Evolutionary conservation across 2,888 invertebrate species (phyloP), one percentile per base, ranked within the genome.

Genomic region (Cryptops parisi): DNA sequence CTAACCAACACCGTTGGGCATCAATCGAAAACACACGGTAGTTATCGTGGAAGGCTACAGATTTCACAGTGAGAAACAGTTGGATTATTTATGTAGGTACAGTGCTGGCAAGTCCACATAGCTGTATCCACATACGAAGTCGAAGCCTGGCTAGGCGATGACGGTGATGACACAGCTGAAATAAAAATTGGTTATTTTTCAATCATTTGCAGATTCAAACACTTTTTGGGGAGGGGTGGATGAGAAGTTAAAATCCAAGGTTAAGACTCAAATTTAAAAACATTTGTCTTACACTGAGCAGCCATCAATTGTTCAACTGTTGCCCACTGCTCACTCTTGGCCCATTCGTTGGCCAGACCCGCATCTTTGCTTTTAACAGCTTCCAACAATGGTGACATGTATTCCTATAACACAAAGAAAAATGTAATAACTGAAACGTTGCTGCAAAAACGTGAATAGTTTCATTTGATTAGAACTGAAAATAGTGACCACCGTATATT

Each of bases 51-150:
- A 70, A 91, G 76, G 67, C 80, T 82, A 75, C 94, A 94, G 78
- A 94, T 91, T 71, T 93, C 93, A 74, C 94, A 94, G 60, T 78
- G 77, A 62, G 74, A 77, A 60, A 77, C 75, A 58, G 80, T 79
- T 57, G 81, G 74, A 58, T 79, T 78, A 75, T 96, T 96, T 67
- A 90, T 79, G 73, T 82, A 96, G 58, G 96, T 96, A 77, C 96
- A 96, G 65, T 89, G 83, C 61, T 79, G 78, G 70, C 96, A 96
- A 26, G 88, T 88, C 94, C 96, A 96, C 62, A 78, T 73, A 3
- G 73, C 65, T 54, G 72, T 68, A 64, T 24, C 69, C 65, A 27
- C 63, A 45, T 24, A 57, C 47, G 21, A 39, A 62, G 46, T 25
- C 47, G 21, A 39, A 62, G 46, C 24, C 15, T 12, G 23, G 58